Evolutionary conservation across 92 coral and sea anemone species (phyloP), one percentile per base, ranked within the genome.

Genomic region (Zoanthus gigantus): DNA sequence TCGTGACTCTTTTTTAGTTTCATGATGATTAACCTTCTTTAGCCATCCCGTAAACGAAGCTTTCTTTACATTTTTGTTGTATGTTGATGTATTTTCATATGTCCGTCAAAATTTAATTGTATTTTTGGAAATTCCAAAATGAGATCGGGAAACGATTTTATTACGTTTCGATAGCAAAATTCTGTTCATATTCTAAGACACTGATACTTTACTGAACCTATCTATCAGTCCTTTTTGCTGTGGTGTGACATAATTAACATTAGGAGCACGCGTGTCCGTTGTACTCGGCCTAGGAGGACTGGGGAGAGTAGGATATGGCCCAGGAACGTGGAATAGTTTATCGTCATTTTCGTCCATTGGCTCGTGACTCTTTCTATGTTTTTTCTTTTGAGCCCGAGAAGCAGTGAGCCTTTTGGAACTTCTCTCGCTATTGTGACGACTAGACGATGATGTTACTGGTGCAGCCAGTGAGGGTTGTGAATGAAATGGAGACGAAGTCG

Each of bases 311-410:
- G 85, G 85, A 71, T 81, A 81, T 42, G 85, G 58, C 46, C 85
- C 85, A 3, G 85, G 63, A 44, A 47, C 75, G 23, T 57, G 94
- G 81, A 93, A 94, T 68, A 88, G 81, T 28, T 44, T 85, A 71
- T 91, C 90, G 85, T 92, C 93, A n/a, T 91, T 93, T 72, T 77
- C 94, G 17, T 91, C 93, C 15, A 71, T 79, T 65, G 78, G 94
- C 29, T 13, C 50, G 47, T 90, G 89, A 7, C 90, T 78, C 37
- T 84, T 86, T 37, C 92, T 88, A 58, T 90, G 90, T 63, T 81
- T 81, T 77, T 90, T 90, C 84, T 84, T 90, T 75, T 71, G 89
- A 9, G 91, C 60, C 73, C 92, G 93, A 77, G 83, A 34, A 7
- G 74, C 48, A 77, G 58, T 46, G 56, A 76, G 56, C 52, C 77